Evolutionary conservation across 1,140 invertebrate genomes (phyloP).

Genomic region (Magallana angulata): DNA sequence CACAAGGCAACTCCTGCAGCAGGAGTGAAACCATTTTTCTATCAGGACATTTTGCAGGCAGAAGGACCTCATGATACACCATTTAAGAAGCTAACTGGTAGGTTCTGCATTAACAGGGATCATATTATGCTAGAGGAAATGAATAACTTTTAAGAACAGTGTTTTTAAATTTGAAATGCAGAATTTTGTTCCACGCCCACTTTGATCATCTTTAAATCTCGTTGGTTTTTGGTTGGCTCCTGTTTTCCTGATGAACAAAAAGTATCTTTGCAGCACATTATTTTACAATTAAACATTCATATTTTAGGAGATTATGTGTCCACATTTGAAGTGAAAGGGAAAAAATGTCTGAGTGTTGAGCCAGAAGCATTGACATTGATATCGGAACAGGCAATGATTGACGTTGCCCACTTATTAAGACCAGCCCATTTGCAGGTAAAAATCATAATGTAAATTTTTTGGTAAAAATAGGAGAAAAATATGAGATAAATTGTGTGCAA

Average conservation of each 20-base stretch:
- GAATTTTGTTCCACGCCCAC: no score
- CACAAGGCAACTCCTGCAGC: slow-evolving; percentile 56
- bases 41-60: slow-evolving; percentile 78
- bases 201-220: no score
- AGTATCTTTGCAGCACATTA: no score
- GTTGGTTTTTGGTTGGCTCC: no score
- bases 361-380: slow-evolving; percentile 78
- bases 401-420: slow-evolving; percentile 78
- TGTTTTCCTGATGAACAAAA: no score
- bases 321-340: slow-evolving; percentile 76
- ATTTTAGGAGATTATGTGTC: slow-evolving; percentile 78
- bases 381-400: slow-evolving; percentile 78
- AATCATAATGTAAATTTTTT: background rate
- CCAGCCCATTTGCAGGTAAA: slow-evolving; percentile 77
- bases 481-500: background rate
- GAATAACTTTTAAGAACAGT: no score
- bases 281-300: background rate
- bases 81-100: slow-evolving; percentile 78
- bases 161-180: no score
- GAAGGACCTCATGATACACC: slow-evolving; percentile 70
- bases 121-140: no score
- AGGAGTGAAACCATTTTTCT: slow-evolving; percentile 76
- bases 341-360: slow-evolving; percentile 74
- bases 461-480: background rate
- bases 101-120: background rate